Evolutionary conservation across 2,888 invertebrate genomes (phyloP).

Genomic region (Catocala nupta): DNA sequence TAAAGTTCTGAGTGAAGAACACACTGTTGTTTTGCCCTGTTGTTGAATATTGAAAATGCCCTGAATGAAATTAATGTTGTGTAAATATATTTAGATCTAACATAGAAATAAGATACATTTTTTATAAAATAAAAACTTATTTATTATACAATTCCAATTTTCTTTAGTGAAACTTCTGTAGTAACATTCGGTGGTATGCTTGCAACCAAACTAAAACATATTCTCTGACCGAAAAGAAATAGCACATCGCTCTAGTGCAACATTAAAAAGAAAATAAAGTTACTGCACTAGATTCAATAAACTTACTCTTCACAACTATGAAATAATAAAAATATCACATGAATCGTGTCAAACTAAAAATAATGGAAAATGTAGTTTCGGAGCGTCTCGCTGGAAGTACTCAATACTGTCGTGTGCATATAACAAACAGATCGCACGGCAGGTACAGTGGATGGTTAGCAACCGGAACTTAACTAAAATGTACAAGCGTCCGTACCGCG

Average conservation of each 20-base stretch:
- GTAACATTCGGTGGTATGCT: constrained; percentile 49
- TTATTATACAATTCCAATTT: constrained; percentile 71
- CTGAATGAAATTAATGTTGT: constrained; percentile 60
- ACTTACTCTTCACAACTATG: constrained; percentile 36
- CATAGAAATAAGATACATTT: constrained; percentile 72
- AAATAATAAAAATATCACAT: constrained; percentile 57
- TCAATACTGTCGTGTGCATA: background rate
- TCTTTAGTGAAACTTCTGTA: constrained; percentile 24
- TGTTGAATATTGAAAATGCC: constrained; percentile 52
- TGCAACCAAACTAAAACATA: constrained; percentile 46
- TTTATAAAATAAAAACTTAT: constrained; percentile 81
- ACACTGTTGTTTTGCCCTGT: constrained; percentile 36
- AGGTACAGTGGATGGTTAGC: too few relatives aligned
- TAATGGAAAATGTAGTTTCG: constrained; percentile 43
- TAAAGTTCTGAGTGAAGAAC: constrained; percentile 23
- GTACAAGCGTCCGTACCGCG: too few relatives aligned
- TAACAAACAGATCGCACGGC: background rate
- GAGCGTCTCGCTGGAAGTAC: constrained; percentile 23
- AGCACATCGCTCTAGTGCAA: constrained; percentile 38
- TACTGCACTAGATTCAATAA: constrained; percentile 39
- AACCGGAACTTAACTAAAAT: too few relatives aligned
- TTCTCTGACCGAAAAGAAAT: constrained; percentile 50
- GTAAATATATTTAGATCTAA: constrained; percentile 74
- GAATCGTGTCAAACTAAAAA: constrained; percentile 48
- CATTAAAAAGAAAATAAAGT: constrained; percentile 33